Percentiles rank a stretch among this genome's conserved stretches.
Evolutionary conservation across 2,797 vertebrate genomes (phyloP).

Genomic region (Linurgus olivaceus): DNA sequence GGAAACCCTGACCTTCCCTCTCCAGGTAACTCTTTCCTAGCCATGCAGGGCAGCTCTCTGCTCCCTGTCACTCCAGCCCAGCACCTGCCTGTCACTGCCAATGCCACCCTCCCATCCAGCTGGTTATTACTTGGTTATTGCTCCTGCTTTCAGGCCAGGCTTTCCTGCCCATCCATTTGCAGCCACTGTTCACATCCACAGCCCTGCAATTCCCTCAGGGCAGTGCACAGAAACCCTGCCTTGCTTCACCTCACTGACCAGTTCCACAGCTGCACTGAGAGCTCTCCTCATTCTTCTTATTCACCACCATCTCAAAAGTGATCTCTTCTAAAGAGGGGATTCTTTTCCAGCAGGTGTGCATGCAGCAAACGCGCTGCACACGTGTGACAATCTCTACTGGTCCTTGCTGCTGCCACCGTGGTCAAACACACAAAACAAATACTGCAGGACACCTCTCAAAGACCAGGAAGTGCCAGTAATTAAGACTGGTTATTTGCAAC

Average conservation of each 20-base stretch:
- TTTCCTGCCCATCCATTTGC: not conserved
- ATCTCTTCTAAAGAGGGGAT: not conserved
- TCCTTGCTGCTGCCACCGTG: not conserved
- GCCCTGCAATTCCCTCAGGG: fast-evolving
- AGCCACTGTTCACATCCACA: not conserved
- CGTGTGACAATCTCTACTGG: no score
- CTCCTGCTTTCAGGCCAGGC: not conserved
- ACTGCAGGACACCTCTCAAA: not conserved
- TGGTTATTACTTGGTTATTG: not conserved
- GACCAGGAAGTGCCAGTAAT: not conserved
- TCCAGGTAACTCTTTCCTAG: not conserved
- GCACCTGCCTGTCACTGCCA: not conserved
- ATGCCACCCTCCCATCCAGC: not conserved
- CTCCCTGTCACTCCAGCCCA: not conserved
- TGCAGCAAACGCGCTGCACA: no score
- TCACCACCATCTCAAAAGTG: not conserved
- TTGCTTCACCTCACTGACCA: not conserved
- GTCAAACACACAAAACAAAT: not conserved
- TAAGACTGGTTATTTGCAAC: not conserved
- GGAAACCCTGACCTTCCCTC: not conserved
- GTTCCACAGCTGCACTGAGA: not conserved
- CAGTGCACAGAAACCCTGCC: not conserved
- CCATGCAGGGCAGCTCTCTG: not conserved
- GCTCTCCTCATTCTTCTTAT: not conserved
- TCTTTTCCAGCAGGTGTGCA: not conserved